Conservation (phyloP, 2,888 invertebrate genomes). For the Sesamia inferens region DNA sequence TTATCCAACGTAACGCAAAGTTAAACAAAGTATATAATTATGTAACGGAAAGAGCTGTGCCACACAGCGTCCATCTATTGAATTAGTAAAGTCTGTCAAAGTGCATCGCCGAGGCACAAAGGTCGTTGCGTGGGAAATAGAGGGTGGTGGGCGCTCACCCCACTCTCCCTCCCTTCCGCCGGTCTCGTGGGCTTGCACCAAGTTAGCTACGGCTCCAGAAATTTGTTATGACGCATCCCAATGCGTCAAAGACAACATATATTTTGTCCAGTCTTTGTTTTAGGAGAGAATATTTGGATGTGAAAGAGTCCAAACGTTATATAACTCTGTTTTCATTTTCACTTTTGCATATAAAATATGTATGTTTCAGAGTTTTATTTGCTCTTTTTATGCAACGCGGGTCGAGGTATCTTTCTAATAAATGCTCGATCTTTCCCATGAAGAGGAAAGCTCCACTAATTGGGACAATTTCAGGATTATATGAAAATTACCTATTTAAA, state of each 20-base stretch:
- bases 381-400: background rate
- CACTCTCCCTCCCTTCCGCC: constrained; percentile 50
- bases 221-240: constrained; percentile 88
- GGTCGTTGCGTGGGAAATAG: constrained; percentile 89
- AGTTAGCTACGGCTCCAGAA: constrained; percentile 86
- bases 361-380: background rate
- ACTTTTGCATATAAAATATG: background rate
- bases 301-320: background rate
- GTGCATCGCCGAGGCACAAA: constrained; percentile 89
- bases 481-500: background rate
- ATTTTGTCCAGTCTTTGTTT: constrained; percentile 75
- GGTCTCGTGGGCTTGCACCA: constrained; percentile 83
- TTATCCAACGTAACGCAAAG: constrained; percentile 42
- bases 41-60: constrained; percentile 77
- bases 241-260: constrained; percentile 65
- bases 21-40: constrained; percentile 71
- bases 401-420: constrained; percentile 19
- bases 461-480: background rate
- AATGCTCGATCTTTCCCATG: background rate
- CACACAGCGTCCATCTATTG: constrained; percentile 87
- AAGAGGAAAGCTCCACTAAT: background rate
- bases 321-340: constrained; percentile 19
- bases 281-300: constrained; percentile 20
- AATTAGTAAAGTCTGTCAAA: constrained; percentile 90
- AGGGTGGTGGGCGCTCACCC: constrained; percentile 71